Base-by-base conservation (phyloP, 1,140 invertebrate genomes). In the Eulimnadia texana region DNA sequence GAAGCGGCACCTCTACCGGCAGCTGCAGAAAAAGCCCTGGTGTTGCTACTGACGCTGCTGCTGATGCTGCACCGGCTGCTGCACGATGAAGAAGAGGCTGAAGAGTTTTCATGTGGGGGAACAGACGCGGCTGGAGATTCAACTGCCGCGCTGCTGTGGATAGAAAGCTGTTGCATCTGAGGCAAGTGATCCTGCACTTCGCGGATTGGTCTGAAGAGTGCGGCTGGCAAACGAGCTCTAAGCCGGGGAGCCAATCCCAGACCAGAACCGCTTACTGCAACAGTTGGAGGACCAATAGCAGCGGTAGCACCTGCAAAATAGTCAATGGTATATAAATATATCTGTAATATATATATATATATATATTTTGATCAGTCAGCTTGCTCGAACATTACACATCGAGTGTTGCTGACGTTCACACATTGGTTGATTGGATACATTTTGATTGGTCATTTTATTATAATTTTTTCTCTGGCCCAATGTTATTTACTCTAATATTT, bases 261-360 rank as follows among this genome's bases (percentile, higher is more conserved):
- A 53, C 9, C 72, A 70, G 1, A 72, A 42, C 33, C 33, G 16
- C 33, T 42, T 73, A 10, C 72, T 70, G 16, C 72, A 74, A 67
- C 69, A 69, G 53, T 76, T 78, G 58, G 74, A 77, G 50, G 75
- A 78, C 2, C 77, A 79, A 16, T 6, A 42, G 33, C 33, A 16
- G 33, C 33, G 6, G 6, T 16, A 42, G 33, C 6, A 42, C n/a
- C 33, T 42, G n/a, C n/a, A n/a, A n/a, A n/a, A n/a, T n/a, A n/a
- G n/a, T n/a, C n/a, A n/a, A n/a, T n/a, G n/a, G n/a, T n/a, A n/a
- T n/a, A n/a, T n/a, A n/a, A n/a, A n/a, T n/a, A n/a, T n/a, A n/a
- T n/a, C n/a, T n/a, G n/a, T n/a, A n/a, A n/a, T n/a, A n/a, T n/a
- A n/a, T n/a, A n/a, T n/a, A n/a, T n/a, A n/a, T n/a, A n/a, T n/a